phyloP scores from a whole-genome alignment of 1,140 invertebrate genomes.

The Olivierus martensii region DNA sequence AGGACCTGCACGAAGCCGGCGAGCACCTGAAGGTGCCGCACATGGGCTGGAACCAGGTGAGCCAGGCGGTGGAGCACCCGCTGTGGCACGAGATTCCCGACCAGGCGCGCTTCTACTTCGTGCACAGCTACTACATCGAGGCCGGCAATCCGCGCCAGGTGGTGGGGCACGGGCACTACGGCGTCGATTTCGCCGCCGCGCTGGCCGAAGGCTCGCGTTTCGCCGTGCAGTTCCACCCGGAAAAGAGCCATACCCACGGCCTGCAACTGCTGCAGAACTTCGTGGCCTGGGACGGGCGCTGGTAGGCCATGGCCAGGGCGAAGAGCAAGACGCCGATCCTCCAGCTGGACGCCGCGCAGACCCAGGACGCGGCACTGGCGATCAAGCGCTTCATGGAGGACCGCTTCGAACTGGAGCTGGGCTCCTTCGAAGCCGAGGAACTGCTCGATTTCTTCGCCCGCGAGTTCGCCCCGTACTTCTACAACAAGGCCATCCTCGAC shows the following conservation, averaged over 20 bases:
- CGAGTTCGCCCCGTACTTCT: too few species aligned
- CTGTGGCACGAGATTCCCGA: background rate
- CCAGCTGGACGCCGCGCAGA: too few species aligned
- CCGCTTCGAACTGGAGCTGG: too few species aligned
- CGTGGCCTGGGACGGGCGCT: background rate
- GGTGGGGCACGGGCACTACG: background rate
- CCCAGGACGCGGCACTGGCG: too few species aligned
- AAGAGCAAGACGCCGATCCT: conserved; percentile 1
- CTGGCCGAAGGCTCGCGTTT: background rate
- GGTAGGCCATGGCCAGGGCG: conserved; percentile 4
- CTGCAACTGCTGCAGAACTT: conserved; percentile 2
- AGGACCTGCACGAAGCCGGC: background rate
- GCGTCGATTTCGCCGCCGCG: background rate
- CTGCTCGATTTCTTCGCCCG: too few species aligned
- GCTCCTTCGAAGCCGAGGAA: too few species aligned
- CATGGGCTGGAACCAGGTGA: conserved; percentile 9
- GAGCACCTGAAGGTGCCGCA: conserved; percentile 1
- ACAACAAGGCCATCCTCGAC: too few species aligned
- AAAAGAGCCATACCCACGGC: background rate
- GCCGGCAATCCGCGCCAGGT: background rate
- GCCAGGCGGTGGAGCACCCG: background rate
- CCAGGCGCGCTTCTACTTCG: conserved; percentile 1
- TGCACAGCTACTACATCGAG: background rate
- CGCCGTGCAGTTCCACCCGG: conserved; percentile 9
- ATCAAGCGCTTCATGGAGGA: too few species aligned